phyloP scores from a whole-genome alignment of 2,113 vertebrate genomes.

The Cynocephalus volans region DNA sequence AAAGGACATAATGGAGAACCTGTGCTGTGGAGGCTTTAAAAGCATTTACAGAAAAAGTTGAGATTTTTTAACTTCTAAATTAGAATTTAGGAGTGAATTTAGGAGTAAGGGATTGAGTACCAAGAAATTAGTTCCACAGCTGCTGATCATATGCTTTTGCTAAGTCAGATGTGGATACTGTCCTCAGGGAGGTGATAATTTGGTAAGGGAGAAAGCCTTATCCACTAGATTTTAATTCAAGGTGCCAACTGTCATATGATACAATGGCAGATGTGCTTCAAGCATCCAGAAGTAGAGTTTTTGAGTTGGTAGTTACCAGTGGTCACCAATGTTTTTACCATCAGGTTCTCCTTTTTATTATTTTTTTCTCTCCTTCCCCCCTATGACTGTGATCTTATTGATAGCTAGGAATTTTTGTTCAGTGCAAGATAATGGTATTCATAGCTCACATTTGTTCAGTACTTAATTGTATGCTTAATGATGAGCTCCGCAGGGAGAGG shows the following conservation, averaged over 20 bases:
- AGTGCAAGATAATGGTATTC: not conserved
- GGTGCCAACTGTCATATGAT: not conserved
- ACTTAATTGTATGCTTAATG: not conserved
- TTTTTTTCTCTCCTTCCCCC: not conserved
- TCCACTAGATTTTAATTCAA: not conserved
- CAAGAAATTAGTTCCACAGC: not conserved
- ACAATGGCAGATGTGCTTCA: not conserved
- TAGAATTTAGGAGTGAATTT: constrained; percentile 22
- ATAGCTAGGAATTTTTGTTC: not conserved
- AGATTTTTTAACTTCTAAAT: constrained; percentile 35
- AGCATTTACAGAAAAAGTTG: not conserved
- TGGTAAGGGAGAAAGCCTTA: not conserved
- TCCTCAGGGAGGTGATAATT: not conserved
- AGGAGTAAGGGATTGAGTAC: not conserved
- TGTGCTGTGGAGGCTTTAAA: not conserved
- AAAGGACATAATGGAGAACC: not conserved
- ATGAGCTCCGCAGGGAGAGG: not conserved
- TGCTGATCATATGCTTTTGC: not conserved
- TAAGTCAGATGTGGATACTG: not conserved
- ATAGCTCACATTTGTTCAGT: not conserved
- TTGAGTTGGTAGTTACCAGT: not conserved
- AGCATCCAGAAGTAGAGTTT: not conserved
- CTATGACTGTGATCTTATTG: not conserved
- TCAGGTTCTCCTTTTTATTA: not conserved
- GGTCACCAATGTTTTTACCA: not conserved